Evolutionary conservation across 2,797 vertebrate species (phyloP).

Genomic region (Syndactyla subalaris): DNA sequence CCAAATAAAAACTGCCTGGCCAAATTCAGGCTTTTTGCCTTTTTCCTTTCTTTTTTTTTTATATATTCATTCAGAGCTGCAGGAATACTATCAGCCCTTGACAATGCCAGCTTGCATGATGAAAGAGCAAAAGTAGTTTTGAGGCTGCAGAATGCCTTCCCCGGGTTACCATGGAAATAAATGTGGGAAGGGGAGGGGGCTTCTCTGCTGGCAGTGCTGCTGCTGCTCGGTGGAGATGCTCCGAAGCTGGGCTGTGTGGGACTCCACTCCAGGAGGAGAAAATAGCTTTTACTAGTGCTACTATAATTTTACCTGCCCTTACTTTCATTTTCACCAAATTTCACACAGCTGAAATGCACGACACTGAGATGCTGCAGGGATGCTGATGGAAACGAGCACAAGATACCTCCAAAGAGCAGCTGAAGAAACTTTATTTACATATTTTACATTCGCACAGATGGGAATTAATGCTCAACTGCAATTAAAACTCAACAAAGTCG

Average conservation of each 20-base stretch:
- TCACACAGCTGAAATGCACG: background rate
- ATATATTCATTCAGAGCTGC: slow-evolving; percentile 68
- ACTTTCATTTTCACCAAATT: background rate
- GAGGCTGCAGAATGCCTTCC: slow-evolving; percentile 87
- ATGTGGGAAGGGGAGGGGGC: slow-evolving; percentile 75
- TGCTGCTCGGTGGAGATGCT: slow-evolving; percentile 20
- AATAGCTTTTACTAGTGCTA: background rate
- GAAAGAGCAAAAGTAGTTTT: slow-evolving; percentile 86
- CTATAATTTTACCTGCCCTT: too few relatives aligned
- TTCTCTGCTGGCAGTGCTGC: slow-evolving; percentile 35
- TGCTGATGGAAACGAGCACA: rapidly evolving
- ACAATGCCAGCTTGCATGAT: slow-evolving; percentile 84
- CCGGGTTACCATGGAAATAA: slow-evolving; percentile 90
- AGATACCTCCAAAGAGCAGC: background rate
- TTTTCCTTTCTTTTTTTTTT: background rate
- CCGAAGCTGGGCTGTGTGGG: background rate
- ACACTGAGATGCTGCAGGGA: background rate
- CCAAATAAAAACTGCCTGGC: slow-evolving; percentile 45
- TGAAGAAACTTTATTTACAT: background rate
- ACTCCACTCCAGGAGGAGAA: background rate
- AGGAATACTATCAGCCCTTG: slow-evolving; percentile 75
- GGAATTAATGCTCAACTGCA: background rate
- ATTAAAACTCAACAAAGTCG: background rate
- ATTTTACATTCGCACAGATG: background rate
- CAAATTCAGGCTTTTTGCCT: background rate